phyloP scores from a whole-genome alignment of 2,797 vertebrate genomes.

The Bovichtus diacanthus region DNA sequence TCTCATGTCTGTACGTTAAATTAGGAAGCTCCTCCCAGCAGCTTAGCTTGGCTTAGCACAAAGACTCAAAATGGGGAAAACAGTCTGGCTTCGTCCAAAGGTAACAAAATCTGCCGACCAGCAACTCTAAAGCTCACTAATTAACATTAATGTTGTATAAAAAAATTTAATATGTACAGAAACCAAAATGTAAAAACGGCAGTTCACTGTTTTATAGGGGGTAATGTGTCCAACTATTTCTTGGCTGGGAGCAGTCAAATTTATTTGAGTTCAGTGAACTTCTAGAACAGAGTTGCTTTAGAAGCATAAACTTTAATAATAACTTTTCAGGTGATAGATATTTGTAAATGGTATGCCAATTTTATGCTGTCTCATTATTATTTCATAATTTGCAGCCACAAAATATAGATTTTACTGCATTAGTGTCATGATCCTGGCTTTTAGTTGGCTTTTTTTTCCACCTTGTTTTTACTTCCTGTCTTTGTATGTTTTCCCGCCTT shows the following conservation, averaged over 20 bases:
- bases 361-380: slow-evolving; percentile 12
- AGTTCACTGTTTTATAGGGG: background rate
- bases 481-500: no score
- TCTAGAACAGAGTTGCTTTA: background rate
- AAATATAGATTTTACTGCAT: slow-evolving; percentile 1
- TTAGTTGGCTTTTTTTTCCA: no score
- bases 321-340: background rate
- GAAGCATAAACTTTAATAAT: background rate
- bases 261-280: background rate
- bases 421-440: no score
- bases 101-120: background rate
- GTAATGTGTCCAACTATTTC: background rate
- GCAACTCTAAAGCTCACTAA: background rate
- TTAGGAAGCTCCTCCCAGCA: background rate
- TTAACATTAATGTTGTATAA: no score
- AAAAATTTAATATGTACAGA: background rate
- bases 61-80: background rate
- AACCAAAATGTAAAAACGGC: background rate
- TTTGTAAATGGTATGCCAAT: background rate
- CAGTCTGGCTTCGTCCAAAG: background rate
- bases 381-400: background rate
- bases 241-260: background rate
- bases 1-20: background rate
- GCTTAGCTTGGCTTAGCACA: slow-evolving; percentile 2
- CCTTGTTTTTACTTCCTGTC: no score